Conservation (phyloP, 2,888 invertebrate genomes). For the Drosophila subsilvestris region DNA sequence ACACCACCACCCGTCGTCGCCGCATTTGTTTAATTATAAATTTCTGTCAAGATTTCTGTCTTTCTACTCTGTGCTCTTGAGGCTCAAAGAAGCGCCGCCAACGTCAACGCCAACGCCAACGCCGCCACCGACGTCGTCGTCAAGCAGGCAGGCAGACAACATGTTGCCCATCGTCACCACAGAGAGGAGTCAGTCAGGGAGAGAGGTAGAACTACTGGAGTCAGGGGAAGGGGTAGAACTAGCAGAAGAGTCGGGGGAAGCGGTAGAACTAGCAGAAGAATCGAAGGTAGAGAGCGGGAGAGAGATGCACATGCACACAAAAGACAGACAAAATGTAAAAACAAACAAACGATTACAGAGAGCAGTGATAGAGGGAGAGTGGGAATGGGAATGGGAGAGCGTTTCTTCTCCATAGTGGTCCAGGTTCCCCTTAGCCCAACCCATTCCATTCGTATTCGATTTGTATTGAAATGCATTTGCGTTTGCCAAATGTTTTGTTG, state of each 20-base stretch:
- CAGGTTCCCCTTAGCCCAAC: not conserved
- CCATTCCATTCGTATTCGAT: not conserved
- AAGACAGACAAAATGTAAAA: slow-evolving; percentile 57
- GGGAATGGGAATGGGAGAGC: not conserved
- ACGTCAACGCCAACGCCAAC: slow-evolving; percentile 55
- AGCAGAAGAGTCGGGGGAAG: not conserved
- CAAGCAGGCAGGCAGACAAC: no score
- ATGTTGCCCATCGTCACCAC: slow-evolving; percentile 56
- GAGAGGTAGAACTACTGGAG: not conserved
- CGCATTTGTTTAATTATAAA: slow-evolving; percentile 78
- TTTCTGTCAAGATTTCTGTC: slow-evolving; percentile 70
- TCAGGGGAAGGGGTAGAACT: not conserved
- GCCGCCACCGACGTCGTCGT: slow-evolving; percentile 30
- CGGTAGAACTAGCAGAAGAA: not conserved
- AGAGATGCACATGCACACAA: slow-evolving; percentile 42
- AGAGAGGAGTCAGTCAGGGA: slow-evolving; percentile 14
- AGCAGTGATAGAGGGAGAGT: slow-evolving; percentile 7
- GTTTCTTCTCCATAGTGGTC: not conserved
- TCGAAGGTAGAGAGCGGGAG: not conserved
- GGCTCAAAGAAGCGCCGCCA: slow-evolving; percentile 75
- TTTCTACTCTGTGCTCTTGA: slow-evolving; percentile 29
- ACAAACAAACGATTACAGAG: slow-evolving; percentile 72
- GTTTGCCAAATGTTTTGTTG: slow-evolving; percentile 64
- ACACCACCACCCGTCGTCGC: slow-evolving; percentile 40
- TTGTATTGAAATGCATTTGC: slow-evolving; percentile 41